phyloP scores from a whole-genome alignment of 35 echinoderm and acorn worm species.

The Ophiothrix spiculata region DNA sequence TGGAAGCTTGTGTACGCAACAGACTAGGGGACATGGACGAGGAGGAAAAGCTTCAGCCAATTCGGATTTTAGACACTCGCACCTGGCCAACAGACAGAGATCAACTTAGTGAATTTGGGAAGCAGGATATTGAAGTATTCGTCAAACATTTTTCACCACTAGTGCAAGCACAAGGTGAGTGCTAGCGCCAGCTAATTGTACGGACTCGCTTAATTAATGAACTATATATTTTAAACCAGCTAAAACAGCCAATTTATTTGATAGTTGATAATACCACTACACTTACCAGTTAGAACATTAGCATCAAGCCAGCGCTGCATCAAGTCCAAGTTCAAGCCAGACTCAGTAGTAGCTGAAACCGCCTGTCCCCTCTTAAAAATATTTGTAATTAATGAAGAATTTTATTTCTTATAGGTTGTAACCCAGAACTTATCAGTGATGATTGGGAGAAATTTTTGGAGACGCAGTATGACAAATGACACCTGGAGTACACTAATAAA shows the following conservation, averaged over 20 bases:
- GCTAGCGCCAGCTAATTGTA: neutral
- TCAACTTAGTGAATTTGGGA: conserved; percentile 9
- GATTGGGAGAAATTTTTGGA: neutral
- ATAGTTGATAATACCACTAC: no score
- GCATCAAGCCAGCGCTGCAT: no score
- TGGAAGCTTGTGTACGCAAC: neutral
- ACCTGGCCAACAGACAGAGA: conserved; percentile 1
- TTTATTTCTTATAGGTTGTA: neutral
- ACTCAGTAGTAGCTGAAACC: no score
- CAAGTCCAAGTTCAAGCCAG: no score
- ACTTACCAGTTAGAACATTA: no score
- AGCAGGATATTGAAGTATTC: neutral
- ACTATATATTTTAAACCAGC: neutral
- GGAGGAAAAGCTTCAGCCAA: neutral
- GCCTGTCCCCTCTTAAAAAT: no score
- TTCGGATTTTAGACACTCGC: conserved; percentile 3
- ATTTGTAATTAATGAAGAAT: neutral
- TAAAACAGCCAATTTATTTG: neutral
- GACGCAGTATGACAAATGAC: neutral
- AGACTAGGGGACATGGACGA: conserved; percentile 3
- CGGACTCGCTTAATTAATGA: neutral
- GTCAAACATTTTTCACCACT: neutral
- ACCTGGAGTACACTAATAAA: neutral
- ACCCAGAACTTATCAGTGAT: neutral
- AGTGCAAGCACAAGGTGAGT: conserved; percentile 9